These are phyloP conservation scores for Cyclargus thomasi DNA, from an alignment of 1,140 invertebrate species.

Conservation along the genomic window DNA sequence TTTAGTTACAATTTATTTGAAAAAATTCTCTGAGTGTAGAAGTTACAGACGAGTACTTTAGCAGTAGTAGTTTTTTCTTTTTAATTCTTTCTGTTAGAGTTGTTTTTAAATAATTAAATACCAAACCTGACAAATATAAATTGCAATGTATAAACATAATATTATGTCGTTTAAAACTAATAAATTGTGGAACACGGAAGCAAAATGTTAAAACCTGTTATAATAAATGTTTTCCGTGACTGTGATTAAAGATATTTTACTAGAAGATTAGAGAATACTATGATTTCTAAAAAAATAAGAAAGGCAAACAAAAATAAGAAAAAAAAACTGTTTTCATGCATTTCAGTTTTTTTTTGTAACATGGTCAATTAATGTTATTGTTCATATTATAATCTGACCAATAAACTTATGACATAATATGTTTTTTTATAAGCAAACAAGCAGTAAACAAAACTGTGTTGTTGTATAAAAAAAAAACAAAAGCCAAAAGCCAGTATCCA, in stretches of 20 bases:
- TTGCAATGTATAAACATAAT: not conserved
- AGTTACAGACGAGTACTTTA: no score
- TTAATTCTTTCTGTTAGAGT: not conserved
- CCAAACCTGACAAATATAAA: not conserved
- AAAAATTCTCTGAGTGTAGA: no score
- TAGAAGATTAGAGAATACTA: not conserved
- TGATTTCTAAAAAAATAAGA: not conserved
- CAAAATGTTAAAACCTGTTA: conserved; percentile 2
- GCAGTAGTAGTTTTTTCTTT: no score
- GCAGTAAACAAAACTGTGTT: not conserved
- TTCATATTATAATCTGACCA: no score
- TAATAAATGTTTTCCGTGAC: not conserved
- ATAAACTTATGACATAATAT: no score
- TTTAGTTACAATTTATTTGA: no score
- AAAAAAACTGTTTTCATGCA: not conserved
- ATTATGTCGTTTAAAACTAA: not conserved
- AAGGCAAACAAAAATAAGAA: not conserved
- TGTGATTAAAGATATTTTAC: not conserved
- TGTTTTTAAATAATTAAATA: not conserved
- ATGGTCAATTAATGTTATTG: no score
- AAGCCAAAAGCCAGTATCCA: not conserved
- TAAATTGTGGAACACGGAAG: conserved; percentile 7
- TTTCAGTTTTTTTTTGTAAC: no score
- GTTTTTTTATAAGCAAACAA: not conserved
- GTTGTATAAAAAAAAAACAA: not conserved